Evolutionary conservation across 2,888 invertebrate species (phyloP), one percentile per base, ranked within the genome.

Genomic region (Atethmia centrago): DNA sequence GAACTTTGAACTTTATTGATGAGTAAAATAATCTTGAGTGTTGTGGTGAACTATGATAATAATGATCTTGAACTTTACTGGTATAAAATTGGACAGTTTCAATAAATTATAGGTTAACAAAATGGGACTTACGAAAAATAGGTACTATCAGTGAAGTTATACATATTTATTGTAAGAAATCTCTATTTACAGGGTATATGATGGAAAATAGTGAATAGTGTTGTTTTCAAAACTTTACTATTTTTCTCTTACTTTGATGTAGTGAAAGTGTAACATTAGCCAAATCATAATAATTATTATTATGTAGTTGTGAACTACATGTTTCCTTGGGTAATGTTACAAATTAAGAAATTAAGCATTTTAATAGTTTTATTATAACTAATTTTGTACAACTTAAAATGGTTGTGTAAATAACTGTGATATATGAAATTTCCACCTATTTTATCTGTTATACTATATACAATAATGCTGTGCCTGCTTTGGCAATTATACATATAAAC

Each of bases 1-100:
- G 94, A 95, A 96, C 96, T 95, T 93, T 94, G 95, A 95, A 96
- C 96, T 96, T 96, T 95, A 94, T 96, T 96, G 89, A 92, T 96
- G 90, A 92, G 91, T 94, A 88, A 87, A 91, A 90, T 92, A 89
- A 78, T 91, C 82, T 89, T 62, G 78, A 91, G 95, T 95, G 94
- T 93, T 94, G 96, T 95, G 95, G 91, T 92, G 93, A 93, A 94
- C 93, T 89, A 79, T 87, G 55, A 77, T 84, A 71, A 65, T 89
- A 77, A 79, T 85, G 68, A 86, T 83, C 81, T 85, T 88, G 88
- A 86, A 89, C 88, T 70, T 80, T 85, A 71, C 74, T 78, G 75
- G 77, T 75, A 74, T 82, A 68, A 71, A 83, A 82, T 82, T 72
- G 86, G 81, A 87, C 87, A 74, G 10, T 85, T 68, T 59, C 19